Base-by-base conservation (phyloP, 2,797 vertebrate species). In the Hyperoplus lanceolatus region DNA sequence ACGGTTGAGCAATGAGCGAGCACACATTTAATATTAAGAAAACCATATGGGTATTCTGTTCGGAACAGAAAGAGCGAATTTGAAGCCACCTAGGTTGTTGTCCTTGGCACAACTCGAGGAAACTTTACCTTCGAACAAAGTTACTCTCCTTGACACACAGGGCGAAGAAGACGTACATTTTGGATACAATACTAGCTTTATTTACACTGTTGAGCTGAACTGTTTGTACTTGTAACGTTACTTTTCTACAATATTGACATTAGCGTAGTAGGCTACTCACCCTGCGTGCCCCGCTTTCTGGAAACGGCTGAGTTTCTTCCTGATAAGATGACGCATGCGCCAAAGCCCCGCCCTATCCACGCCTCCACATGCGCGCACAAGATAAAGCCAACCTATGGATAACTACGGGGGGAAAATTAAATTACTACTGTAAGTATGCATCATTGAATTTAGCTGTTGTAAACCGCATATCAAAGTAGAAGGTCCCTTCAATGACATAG, bases 61-160 rank as follows among this genome's bases (percentile, higher is more conserved):
- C 0, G 46, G 14, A 21, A 42, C 14, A 21, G 11, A 56, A 36
- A 42, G 51, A 43, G 21, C 42, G 9, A 39, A 8, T 0, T 4
- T 10, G 43, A 41, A 63, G 73, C 43, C 63, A 80, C 73, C 73
- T 58, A 64, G 73, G 69, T 72, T 16, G 5, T 9, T 57, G 87
- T 68, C 92, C 92, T 93, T 90, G 87, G 51, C 48, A 77, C 21
- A 84, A 91, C 86, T 87, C 73, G 67, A 18, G 65, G 45, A 62
- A 90, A 90, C 75, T 87, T 89, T 5, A 41, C 5, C 42, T 21
- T n/a, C 12, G 15, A 42, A 36, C 12, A 57, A 89, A 89, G 70
- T 77, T 58, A 9, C 16, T 77, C 49, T 54, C 4, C 42, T 16
- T 1, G 4, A 46, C 39, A 16, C 3, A 48, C 54, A 16, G 8